These are phyloP conservation scores for Alca torda DNA, from an alignment of 2,797 vertebrate genomes.

Conservation along the genomic window DNA sequence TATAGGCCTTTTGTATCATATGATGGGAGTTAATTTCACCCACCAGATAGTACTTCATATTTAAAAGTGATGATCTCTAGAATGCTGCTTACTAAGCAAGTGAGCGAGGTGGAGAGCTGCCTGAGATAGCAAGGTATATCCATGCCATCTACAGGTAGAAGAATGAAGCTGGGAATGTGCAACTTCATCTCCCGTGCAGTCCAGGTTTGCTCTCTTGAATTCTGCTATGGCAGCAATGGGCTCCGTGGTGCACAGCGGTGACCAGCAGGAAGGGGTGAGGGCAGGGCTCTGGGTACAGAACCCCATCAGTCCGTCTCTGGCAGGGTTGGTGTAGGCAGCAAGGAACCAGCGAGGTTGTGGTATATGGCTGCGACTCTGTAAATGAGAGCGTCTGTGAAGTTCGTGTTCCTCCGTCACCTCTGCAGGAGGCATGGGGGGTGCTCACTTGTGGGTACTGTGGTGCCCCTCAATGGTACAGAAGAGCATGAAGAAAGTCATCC, in stretches of 20 bases:
- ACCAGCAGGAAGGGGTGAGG: neutral
- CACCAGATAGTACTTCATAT: neutral
- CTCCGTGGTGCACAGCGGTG: neutral
- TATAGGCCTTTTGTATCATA: neutral
- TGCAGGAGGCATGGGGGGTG: rapidly evolving
- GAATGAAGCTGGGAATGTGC: neutral
- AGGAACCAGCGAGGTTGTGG: neutral
- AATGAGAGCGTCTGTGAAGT: neutral
- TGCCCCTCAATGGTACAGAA: rapidly evolving
- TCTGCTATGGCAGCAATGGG: rapidly evolving
- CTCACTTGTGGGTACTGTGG: rapidly evolving
- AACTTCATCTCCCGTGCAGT: rapidly evolving
- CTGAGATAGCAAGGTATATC: constrained; percentile 12
- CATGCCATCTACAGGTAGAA: constrained; percentile 60
- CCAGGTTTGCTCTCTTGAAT: neutral
- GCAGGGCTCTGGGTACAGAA: neutral
- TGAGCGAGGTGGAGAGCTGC: neutral
- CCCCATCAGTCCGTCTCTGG: neutral
- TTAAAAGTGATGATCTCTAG: neutral
- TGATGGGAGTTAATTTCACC: neutral
- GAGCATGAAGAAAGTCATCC: neutral
- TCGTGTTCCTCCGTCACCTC: neutral
- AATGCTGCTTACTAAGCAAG: neutral
- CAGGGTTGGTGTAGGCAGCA: neutral
- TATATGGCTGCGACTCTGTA: rapidly evolving